Evolutionary conservation across 2,113 vertebrate species (phyloP).

Genomic region (Semnopithecus entellus): DNA sequence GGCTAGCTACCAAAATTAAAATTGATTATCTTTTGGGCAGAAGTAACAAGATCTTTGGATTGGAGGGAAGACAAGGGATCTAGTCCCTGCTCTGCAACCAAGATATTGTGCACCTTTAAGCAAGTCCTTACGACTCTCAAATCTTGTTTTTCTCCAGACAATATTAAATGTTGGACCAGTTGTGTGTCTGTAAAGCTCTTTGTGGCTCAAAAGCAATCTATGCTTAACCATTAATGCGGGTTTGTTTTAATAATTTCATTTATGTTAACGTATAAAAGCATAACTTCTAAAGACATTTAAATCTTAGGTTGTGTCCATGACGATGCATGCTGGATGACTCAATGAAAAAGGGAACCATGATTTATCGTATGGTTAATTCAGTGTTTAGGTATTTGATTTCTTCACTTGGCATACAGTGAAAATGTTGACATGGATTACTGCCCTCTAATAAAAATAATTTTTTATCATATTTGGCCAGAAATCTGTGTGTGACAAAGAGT

Average conservation of each 20-base stretch:
- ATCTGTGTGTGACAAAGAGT: slow-evolving; percentile 54
- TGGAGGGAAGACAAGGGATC: not conserved
- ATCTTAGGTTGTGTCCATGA: not conserved
- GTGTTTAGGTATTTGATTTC: slow-evolving; percentile 67
- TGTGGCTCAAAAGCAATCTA: not conserved
- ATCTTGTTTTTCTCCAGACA: not conserved
- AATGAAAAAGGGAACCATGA: slow-evolving; percentile 39
- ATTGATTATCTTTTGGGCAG: slow-evolving; percentile 56
- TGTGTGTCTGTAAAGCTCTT: not conserved
- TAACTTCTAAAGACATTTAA: slow-evolving; percentile 30
- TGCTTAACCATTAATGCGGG: not conserved
- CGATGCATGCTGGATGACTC: not conserved
- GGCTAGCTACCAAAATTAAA: slow-evolving; percentile 68
- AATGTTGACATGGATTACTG: slow-evolving; percentile 75
- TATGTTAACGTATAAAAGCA: not conserved
- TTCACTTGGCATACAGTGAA: slow-evolving; percentile 72
- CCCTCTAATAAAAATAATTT: slow-evolving; percentile 78
- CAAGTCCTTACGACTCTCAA: not conserved
- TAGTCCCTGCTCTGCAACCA: not conserved
- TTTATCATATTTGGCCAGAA: slow-evolving; percentile 77
- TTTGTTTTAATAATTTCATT: not conserved
- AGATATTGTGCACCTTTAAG: not conserved
- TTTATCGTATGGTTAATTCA: slow-evolving; percentile 69
- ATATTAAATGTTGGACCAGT: not conserved
- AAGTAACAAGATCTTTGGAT: slow-evolving; percentile 29